A percentile compares a stretch with the other conserved stretches of the same genome.
Conservation (phyloP, 2,888 invertebrate species). For the Cistogaster globosa region DNA sequence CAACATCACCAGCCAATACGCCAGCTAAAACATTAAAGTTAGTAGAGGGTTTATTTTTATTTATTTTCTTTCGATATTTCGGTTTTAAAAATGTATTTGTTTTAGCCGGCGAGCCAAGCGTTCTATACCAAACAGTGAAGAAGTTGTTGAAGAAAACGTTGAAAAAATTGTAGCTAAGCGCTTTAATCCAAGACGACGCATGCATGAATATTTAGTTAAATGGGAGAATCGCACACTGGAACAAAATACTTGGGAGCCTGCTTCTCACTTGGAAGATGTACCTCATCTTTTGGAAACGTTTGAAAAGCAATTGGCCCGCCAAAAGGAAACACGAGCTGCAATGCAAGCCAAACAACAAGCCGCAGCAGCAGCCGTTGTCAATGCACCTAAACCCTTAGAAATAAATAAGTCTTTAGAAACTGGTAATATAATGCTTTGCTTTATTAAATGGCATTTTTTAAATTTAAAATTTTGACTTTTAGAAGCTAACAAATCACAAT, state of each 20-base stretch:
- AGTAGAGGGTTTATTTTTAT: not conserved
- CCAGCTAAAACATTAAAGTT: constrained; percentile 69
- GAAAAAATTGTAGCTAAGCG: constrained; percentile 93
- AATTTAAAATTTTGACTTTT: not conserved
- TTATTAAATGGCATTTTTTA: not conserved
- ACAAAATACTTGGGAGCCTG: constrained; percentile 93
- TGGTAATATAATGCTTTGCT: constrained; percentile 32
- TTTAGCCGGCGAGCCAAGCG: constrained; percentile 80
- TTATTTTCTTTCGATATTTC: not conserved
- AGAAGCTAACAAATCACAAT: constrained; percentile 69
- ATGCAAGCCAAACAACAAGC: constrained; percentile 77
- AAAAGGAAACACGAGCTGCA: constrained; percentile 88
- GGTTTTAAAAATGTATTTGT: not conserved
- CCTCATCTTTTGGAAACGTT: constrained; percentile 91
- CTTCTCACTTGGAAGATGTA: constrained; percentile 89
- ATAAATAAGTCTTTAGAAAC: constrained; percentile 81
- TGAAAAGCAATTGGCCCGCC: constrained; percentile 89
- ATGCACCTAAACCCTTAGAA: constrained; percentile 49
- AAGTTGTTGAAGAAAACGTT: constrained; percentile 88
- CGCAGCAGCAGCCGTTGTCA: constrained; percentile 71
- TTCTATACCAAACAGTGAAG: constrained; percentile 76
- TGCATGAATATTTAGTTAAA: constrained; percentile 92
- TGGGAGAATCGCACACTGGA: constrained; percentile 93
- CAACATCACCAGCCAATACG: constrained; percentile 45
- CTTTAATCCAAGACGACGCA: constrained; percentile 90